These are phyloP conservation scores for Dinoponera quadriceps DNA, from an alignment of 1,140 invertebrate genomes.

Conservation along the genomic window DNA sequence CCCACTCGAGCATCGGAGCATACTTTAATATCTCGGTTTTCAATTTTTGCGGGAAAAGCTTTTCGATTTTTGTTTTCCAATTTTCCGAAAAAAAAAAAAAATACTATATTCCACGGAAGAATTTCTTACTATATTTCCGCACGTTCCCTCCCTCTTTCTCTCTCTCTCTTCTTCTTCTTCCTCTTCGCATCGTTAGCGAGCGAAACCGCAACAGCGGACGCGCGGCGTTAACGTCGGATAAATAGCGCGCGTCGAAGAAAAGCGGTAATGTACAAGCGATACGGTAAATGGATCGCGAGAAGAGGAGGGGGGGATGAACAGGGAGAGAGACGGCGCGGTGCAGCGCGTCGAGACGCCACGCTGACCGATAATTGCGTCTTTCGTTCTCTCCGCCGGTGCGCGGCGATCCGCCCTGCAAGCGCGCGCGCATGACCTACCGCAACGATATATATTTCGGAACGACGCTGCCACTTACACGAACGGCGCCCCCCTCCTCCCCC, in stretches of 20 bases:
- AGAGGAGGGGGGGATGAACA: too few relatives aligned
- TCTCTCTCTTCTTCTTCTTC: neutral
- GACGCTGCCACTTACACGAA: slow-evolving; percentile 64
- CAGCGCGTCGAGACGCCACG: slow-evolving; percentile 4
- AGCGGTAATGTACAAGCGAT: slow-evolving; percentile 45
- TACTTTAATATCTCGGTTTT: too few relatives aligned
- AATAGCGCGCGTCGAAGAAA: slow-evolving; percentile 30
- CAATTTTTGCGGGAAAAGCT: too few relatives aligned
- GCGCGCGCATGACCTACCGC: slow-evolving; percentile 56
- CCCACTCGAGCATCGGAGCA: too few relatives aligned
- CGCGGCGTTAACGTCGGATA: slow-evolving; percentile 6
- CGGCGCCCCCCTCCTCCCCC: slow-evolving; percentile 17
- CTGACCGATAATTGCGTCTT: slow-evolving; percentile 56
- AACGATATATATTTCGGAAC: slow-evolving; percentile 67
- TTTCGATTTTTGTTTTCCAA: too few relatives aligned
- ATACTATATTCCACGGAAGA: too few relatives aligned
- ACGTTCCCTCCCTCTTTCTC: neutral
- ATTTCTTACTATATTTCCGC: too few relatives aligned
- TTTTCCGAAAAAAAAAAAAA: too few relatives aligned
- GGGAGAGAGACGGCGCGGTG: too few relatives aligned
- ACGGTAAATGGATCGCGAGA: slow-evolving; percentile 37
- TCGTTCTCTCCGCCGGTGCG: slow-evolving; percentile 20
- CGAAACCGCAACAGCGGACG: neutral
- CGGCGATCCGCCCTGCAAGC: slow-evolving; percentile 14
- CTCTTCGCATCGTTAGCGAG: neutral